Percentiles rank a stretch among this genome's conserved stretches.
These are phyloP conservation scores for Pampus argenteus DNA, from an alignment of 2,797 vertebrate genomes.

Conservation along the genomic window DNA sequence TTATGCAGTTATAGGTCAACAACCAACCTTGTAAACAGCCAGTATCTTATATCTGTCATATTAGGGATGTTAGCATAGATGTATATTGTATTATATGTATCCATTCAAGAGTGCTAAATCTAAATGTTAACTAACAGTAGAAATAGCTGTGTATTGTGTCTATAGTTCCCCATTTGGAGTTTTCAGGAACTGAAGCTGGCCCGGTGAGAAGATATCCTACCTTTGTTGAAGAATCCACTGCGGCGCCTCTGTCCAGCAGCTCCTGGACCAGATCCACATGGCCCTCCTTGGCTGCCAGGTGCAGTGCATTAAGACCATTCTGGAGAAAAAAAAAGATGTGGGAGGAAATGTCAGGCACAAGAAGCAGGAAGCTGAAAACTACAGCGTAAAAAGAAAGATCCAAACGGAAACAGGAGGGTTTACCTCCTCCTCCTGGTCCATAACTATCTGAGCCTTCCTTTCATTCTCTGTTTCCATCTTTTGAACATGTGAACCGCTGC, in stretches of 20 bases:
- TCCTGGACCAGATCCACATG: conserved; percentile 96
- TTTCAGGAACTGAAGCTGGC: neutral
- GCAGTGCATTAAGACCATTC: conserved; percentile 99
- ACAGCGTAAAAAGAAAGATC: neutral
- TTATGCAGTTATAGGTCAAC: conserved; percentile 10
- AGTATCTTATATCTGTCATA: too few species aligned
- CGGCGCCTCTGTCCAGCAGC: conserved; percentile 92
- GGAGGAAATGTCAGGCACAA: conserved; percentile 22
- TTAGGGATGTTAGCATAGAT: too few species aligned
- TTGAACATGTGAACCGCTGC: conserved; percentile 10
- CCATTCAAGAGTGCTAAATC: neutral
- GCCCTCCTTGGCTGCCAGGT: conserved; percentile 98
- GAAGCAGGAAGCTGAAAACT: neutral
- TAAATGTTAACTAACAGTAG: neutral
- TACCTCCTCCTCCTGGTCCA: conserved; percentile 36
- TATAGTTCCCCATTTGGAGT: neutral
- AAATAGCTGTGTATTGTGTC: neutral
- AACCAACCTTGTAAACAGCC: neutral
- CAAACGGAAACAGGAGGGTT: neutral
- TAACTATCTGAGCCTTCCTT: neutral
- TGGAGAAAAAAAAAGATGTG: conserved; percentile 68
- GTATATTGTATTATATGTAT: neutral
- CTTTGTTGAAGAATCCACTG: conserved; percentile 96
- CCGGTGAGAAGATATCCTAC: conserved; percentile 71
- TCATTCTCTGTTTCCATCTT: conserved; percentile 28